Evolutionary conservation across 2,888 invertebrate genomes (phyloP), one percentile per base, ranked within the genome.

Genomic region (Eulithis prunata): DNA sequence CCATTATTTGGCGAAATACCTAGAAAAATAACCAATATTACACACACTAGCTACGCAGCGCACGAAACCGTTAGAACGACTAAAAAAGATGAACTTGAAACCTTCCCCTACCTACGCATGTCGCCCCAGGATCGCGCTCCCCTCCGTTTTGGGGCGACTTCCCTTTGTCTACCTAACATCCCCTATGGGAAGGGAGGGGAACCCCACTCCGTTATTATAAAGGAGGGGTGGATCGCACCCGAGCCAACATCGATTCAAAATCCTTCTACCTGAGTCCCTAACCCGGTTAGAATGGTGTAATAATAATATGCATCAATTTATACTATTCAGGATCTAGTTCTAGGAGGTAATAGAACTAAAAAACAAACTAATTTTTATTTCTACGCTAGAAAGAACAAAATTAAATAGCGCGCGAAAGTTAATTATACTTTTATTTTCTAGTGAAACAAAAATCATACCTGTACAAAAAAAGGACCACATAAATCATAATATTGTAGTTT

Each of bases 91-190:
- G 78, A 86, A 84, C 84, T 86, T 84, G 81, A 83, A 84, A 83
- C 59, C 83, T 84, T 85, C 87, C 86, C 88, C 86, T 85, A 81
- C 86, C 86, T 81, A 86, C 84, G 81, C 77, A 60, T 81, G 82
- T 85, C 87, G 87, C 88, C 87, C 87, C 86, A 86, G 87, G 88
- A 86, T 83, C 85, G 81, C 78, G 83, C 87, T 87, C 90, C 91
- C 91, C 91, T 91, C 86, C 80, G 89, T 79, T 83, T 69, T 85
- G 87, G 92, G 91, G 91, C 86, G 89, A 88, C 87, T 90, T 90
- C 92, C 91, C 91, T 91, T 91, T 92, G 92, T 89, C 88, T 88
- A 83, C 89, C 89, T 86, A 83, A 85, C 87, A 85, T 88, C 89
- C 89, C 90, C 84, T 87, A 87, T 78, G 79, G 77, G 83, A 87